These are phyloP conservation scores for Neotragus pygmaeus DNA, from an alignment of 2,113 vertebrate genomes.

Conservation along the genomic window DNA sequence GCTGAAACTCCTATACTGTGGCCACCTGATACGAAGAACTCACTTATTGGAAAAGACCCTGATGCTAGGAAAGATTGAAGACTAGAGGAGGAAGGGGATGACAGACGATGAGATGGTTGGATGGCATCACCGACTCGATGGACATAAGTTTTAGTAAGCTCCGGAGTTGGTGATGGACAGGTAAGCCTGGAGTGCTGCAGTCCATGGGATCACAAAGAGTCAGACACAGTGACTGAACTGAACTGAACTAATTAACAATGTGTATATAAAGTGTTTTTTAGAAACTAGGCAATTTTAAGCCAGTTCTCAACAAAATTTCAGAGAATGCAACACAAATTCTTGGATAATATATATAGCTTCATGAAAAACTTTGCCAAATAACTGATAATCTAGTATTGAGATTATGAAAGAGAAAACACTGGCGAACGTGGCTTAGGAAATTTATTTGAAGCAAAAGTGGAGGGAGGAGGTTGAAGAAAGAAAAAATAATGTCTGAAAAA, in stretches of 20 bases:
- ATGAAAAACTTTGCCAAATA: neutral
- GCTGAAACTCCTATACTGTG: neutral
- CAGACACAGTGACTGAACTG: neutral
- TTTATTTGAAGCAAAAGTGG: neutral
- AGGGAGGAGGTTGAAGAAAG: neutral
- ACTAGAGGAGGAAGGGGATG: rapidly evolving
- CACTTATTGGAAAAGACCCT: neutral
- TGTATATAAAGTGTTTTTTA: neutral
- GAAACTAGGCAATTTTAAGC: neutral
- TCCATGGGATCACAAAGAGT: no score
- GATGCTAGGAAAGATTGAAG: neutral
- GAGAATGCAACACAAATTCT: neutral
- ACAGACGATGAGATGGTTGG: neutral
- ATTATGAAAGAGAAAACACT: neutral
- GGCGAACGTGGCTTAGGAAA: neutral
- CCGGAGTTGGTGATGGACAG: neutral
- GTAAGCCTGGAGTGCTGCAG: neutral
- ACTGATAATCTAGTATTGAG: neutral
- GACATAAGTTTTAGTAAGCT: neutral
- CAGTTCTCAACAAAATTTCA: neutral
- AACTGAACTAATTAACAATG: neutral
- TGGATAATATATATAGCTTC: neutral
- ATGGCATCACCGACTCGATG: neutral
- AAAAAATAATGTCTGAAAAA: neutral
- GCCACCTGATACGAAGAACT: neutral